Conservation (phyloP, 2,797 vertebrate genomes). For the Poeciliopsis paucimaculata region DNA sequence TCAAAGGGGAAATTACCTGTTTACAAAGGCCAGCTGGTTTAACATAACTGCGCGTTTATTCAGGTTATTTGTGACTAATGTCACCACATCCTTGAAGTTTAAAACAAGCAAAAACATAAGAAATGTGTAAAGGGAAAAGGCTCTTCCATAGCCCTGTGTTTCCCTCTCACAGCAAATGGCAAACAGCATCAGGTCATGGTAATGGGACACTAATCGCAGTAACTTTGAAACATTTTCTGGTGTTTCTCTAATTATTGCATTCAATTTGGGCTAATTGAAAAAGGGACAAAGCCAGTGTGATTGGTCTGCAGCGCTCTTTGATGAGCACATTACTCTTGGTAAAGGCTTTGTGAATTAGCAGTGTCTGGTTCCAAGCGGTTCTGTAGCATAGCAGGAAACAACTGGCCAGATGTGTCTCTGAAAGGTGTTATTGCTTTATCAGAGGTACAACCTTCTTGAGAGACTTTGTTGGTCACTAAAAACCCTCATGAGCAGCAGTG, state of each 20-base stretch:
- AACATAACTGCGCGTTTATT: not conserved
- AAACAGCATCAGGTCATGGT: not conserved
- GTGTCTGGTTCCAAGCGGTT: not conserved
- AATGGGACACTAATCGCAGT: not conserved
- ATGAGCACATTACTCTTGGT: not conserved
- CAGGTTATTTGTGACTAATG: not conserved
- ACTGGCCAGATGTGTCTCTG: not conserved
- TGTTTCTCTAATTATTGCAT: not conserved
- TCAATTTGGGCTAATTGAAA: not conserved
- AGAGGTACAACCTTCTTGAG: not conserved
- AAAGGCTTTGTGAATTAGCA: not conserved
- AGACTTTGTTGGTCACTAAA: not conserved
- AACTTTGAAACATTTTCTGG: not conserved
- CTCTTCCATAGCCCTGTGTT: not conserved
- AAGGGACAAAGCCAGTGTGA: not conserved
- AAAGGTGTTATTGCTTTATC: not conserved
- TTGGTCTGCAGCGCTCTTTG: not conserved
- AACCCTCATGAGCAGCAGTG: not conserved
- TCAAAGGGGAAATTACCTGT: not conserved
- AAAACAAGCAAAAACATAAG: not conserved
- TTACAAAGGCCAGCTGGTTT: not conserved
- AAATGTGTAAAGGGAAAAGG: not conserved
- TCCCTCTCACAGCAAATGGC: not conserved
- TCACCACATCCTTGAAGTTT: not conserved
- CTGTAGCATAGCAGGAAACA: not conserved